phyloP scores from a whole-genome alignment of 2,888 invertebrate genomes.

The Tethea ocularis region DNA sequence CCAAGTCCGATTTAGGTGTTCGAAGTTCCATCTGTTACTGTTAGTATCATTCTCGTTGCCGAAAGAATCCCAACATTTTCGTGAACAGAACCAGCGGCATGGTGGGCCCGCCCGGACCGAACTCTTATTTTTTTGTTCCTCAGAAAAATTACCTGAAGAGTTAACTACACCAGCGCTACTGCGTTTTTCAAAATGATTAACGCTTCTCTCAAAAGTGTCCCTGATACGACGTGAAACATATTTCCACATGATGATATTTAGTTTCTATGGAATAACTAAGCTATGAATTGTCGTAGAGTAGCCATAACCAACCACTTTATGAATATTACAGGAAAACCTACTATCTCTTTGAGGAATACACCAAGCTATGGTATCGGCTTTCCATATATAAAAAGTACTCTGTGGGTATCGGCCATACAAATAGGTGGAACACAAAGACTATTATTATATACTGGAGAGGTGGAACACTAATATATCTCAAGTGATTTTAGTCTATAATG shows the following conservation, averaged over 20 bases:
- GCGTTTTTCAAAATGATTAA: slow-evolving; percentile 76
- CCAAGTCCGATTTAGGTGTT: slow-evolving; percentile 72
- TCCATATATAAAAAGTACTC: too few species aligned
- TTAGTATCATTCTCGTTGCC: slow-evolving; percentile 59
- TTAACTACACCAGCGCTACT: slow-evolving; percentile 67
- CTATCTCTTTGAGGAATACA: background rate
- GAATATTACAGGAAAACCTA: too few species aligned
- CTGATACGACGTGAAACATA: slow-evolving; percentile 78
- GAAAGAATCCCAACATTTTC: slow-evolving; percentile 52
- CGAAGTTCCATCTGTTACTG: slow-evolving; percentile 70
- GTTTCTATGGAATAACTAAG: too few species aligned
- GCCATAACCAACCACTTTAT: too few species aligned
- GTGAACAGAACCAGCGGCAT: slow-evolving; percentile 56
- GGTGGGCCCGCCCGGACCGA: slow-evolving; percentile 37
- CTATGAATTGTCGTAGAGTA: too few species aligned
- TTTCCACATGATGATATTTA: slow-evolving; percentile 74
- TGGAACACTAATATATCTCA: too few species aligned
- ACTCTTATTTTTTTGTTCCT: slow-evolving; percentile 50
- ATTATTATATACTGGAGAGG: too few species aligned
- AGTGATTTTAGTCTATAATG: too few species aligned
- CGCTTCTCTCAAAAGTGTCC: slow-evolving; percentile 77
- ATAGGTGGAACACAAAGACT: too few species aligned
- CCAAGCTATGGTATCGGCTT: too few species aligned
- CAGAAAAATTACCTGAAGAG: slow-evolving; percentile 44
- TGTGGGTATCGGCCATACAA: too few species aligned